Base-by-base conservation (phyloP, 2,888 invertebrate genomes). In the Caenorhabditis parvicauda region DNA sequence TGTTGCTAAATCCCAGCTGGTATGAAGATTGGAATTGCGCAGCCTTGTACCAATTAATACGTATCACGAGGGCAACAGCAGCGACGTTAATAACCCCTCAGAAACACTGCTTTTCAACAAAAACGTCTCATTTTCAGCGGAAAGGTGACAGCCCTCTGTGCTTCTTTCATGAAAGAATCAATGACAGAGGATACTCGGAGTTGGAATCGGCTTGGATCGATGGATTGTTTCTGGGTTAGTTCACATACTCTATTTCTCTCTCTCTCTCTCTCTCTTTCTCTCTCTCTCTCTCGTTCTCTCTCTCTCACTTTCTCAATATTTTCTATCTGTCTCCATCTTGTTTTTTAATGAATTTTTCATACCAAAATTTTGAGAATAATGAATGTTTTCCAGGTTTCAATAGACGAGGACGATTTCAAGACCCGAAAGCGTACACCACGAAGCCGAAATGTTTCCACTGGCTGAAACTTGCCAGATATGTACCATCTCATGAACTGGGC, bases 401-500 rank as follows among this genome's bases (percentile, higher is more conserved):
- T 17, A 46, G 62, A 9, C 58, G 64, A 22, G 67, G 67, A 14
- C 47, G 60, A 14, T 68, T 64, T 24, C 65, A 66, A 52, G 61
- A 59, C 21, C 65, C 69, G 3, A 14, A 46, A 1, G 61, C 65
- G 4, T 59, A 59, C 39, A 17, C 41, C 12, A 19, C 52, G 7
- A 50, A 59, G 17, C 60, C 64, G 7, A 48, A 59, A 38, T 63
- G 66, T 17, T 66, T 66, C 38, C 46, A 54, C 25, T 69, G 62
- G 60, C 59, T 64, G 37, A 69, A 69, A 44, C 52, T 66, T 9
- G 63, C 60, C 21, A 51, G 69, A 14, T 69, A 61, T 53, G 60
- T 69, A 2, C 35, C 64, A 9, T 50, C 54, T 21, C 22, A 29
- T 2, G 64, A 68, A 21, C 47, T 57, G 22, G 46, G 49, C 29